Evolutionary conservation across 1,140 invertebrate species (phyloP), one percentile per base, ranked within the genome.

Genomic region (Drosophila ohnishii): DNA sequence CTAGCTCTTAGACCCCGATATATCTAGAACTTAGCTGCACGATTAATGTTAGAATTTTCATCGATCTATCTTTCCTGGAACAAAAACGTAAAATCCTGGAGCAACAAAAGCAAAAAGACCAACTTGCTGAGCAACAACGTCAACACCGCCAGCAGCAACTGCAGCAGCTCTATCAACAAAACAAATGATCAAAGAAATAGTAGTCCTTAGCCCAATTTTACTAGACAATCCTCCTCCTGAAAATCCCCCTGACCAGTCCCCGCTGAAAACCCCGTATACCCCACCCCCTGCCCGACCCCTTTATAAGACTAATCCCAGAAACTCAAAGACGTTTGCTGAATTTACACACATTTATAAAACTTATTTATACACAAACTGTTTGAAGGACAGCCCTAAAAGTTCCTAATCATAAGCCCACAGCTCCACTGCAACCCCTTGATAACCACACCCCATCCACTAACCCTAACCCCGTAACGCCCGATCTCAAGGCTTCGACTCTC

Each of bases 61-160:
- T 94, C 93, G 94, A 95, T 93, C 93, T 94, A 78, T 95, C 95
- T 93, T 96, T 95, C 94, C 93, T 96, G 93, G 95, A 95, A 95
- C 94, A 95, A 93, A 95, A 95, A 95, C 94, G 93, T 90, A 93
- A 94, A 93, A 94, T 94, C 80, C 92, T 94, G 91, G 92, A 92
- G 90, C 91, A 92, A 84, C 92, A 92, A 91, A 92, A 92, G 88
- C 83, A 92, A 84, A 89, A 92, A 92, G 85, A 89, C 40, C 89
- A 82, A 82, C 87, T 79, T 66, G 84, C 80, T 79, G 77, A 92
- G 67, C 90, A 92, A 82, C 79, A 91, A 77, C 87, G 76, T 44
- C 77, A 88, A 78, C 90, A 91, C 47, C 86, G 79, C 50, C 86
- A 88, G 74, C 79, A 90, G 57, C 66, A 88, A 87, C 85, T 90